Base-by-base conservation (phyloP, 2,797 vertebrate species). In the Spea hammondii region DNA sequence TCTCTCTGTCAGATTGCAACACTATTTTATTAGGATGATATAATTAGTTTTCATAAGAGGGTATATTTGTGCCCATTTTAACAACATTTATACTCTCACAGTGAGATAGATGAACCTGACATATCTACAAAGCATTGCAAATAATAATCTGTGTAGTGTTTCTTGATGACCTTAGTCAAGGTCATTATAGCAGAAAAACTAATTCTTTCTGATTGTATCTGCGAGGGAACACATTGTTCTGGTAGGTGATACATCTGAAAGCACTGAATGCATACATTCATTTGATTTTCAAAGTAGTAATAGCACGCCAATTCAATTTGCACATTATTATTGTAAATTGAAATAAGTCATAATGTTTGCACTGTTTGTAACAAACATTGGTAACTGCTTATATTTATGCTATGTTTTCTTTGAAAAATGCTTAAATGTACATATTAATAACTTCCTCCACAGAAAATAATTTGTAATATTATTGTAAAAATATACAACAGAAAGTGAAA, bases 211-310 rank as follows among this genome's bases (percentile, higher is more conserved):
- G 49, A 79, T 70, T 68, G 12, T 65, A 75, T 73, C 72, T 65
- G 65, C 68, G 48, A 75, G 54, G 54, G 66, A 75, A 80, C 78
- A 80, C 59, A 80, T 80, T 80, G 72, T 80, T 65, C 57, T 65
- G 13, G 13, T 55, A 65, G 57, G 66, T 75, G 59, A 75, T 65
- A 55, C 65, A 70, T 80, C 54, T 75, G 67, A 70, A 70, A 80
- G 67, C n/a, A 10, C 66, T 53, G 44, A 74, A 32, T 32, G 32
- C 1, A 70, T 70, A 70, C 66, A 75, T 80, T 65, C 44, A 79
- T 74, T 62, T 74, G 4, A 32, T 65, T 75, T 75, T 75, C 44
- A 70, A 75, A 70, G 53, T n/a, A 68, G n/a, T 50, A 65, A 75
- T 80, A 70, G 7, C 47, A 46, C 65, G 59, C 57, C 59, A 32